Evolutionary conservation across 2,797 vertebrate genomes (phyloP).

Genomic region (Coluber constrictor): DNA sequence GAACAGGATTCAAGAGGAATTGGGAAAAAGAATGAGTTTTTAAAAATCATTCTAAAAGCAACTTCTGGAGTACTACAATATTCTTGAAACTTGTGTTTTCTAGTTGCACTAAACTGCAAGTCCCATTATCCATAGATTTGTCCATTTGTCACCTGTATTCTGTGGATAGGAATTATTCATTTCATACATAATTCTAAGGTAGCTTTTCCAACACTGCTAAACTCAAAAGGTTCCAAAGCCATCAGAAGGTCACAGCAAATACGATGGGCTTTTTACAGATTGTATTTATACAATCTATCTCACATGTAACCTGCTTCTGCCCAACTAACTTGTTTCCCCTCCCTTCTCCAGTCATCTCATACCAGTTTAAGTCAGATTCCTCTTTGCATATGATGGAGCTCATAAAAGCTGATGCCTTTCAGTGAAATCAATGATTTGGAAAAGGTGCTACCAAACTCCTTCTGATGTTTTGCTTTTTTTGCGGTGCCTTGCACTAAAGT

Average conservation of each 20-base stretch:
- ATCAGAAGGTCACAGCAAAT: background rate
- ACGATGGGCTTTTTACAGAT: background rate
- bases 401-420: background rate
- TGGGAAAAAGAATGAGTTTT: background rate
- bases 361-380: background rate
- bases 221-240: background rate
- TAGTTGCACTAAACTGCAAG: background rate
- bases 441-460: background rate
- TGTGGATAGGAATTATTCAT: constrained; percentile 41
- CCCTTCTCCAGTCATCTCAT: background rate
- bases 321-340: background rate
- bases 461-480: background rate
- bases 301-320: background rate
- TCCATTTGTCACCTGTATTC: constrained; percentile 19
- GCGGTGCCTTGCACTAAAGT: background rate
- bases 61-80: background rate
- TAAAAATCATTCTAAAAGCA: background rate
- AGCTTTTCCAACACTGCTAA: background rate
- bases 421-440: background rate
- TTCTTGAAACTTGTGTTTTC: background rate
- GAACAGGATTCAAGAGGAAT: background rate
- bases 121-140: background rate
- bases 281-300: background rate
- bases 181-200: constrained; percentile 50
- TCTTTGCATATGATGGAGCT: background rate